Conservation (phyloP, 2,113 vertebrate species). For the Erinaceus europaeus region DNA sequence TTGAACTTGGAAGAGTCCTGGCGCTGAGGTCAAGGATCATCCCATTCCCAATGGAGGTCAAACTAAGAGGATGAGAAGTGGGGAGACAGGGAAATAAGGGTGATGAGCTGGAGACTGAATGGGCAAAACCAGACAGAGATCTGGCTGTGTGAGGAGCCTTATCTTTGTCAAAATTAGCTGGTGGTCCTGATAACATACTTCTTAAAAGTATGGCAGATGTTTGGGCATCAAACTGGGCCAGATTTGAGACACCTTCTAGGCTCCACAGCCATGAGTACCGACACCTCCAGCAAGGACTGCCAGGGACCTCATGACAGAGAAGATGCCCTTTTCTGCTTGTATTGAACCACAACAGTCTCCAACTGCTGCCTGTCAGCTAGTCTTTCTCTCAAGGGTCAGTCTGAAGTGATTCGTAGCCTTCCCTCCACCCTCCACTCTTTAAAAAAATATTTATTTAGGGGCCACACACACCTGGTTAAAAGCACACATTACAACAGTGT, state of each 20-base stretch:
- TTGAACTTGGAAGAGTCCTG: neutral
- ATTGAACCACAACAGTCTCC: too few species aligned
- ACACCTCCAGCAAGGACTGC: too few species aligned
- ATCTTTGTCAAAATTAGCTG: neutral
- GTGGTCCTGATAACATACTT: neutral
- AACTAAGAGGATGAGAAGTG: neutral
- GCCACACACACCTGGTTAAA: too few species aligned
- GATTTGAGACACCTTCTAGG: neutral
- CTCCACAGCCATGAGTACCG: neutral
- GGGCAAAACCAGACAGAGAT: neutral
- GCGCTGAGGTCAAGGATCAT: neutral
- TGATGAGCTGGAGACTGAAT: neutral
- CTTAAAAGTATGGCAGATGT: neutral
- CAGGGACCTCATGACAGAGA: neutral
- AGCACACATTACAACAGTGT: too few species aligned
- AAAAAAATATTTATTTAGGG: too few species aligned
- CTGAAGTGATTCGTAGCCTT: too few species aligned
- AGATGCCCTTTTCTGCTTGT: too few species aligned
- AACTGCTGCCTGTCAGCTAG: neutral
- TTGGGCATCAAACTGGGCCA: neutral
- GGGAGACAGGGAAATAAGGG: neutral
- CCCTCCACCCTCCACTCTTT: too few species aligned
- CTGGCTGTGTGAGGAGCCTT: neutral
- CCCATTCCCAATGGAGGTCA: neutral
- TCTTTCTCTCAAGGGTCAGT: too few species aligned